A percentile compares a stretch with the other conserved stretches of the same genome.
These are phyloP conservation scores for Tapirus indicus DNA, from an alignment of 2,797 vertebrate species.

Conservation along the genomic window DNA sequence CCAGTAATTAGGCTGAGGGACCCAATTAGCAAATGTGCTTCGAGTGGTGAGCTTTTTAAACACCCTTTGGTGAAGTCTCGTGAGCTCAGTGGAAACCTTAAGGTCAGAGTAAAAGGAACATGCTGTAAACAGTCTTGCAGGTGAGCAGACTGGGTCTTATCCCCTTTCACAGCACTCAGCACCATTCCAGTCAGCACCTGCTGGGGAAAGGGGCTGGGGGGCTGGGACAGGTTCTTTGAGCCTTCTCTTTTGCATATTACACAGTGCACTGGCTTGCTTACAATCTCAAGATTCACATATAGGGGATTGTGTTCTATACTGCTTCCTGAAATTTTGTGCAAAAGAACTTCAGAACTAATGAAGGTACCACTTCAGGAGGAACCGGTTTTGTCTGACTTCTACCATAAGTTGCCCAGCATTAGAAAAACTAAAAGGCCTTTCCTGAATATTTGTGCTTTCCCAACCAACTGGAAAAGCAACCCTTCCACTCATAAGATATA, in stretches of 20 bases:
- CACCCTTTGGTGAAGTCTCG: conserved; percentile 56
- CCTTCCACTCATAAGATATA: conserved; percentile 41
- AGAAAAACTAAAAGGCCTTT: conserved; percentile 70
- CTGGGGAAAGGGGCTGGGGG: background rate
- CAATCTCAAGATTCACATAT: conserved; percentile 1
- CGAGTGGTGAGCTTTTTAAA: conserved; percentile 26
- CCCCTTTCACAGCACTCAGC: background rate
- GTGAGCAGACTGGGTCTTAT: background rate
- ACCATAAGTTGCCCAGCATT: conserved; percentile 19
- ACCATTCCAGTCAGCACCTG: background rate
- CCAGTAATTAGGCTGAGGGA: conserved; percentile 28
- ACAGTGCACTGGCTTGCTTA: conserved; percentile 34
- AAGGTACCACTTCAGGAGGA: background rate
- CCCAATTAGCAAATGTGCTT: conserved; percentile 57
- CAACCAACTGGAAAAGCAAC: conserved; percentile 57
- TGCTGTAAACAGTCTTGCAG: background rate
- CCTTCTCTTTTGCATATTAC: background rate
- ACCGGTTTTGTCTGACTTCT: background rate
- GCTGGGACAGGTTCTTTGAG: background rate
- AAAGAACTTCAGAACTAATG: conserved; percentile 59
- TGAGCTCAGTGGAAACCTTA: background rate
- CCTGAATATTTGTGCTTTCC: conserved; percentile 74
- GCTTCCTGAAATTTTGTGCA: conserved; percentile 63
- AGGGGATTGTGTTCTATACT: conserved; percentile 41
- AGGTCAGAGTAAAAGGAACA: background rate